These are phyloP conservation scores for Dreissena rostriformis DNA, from an alignment of 1,140 invertebrate species.

Conservation along the genomic window DNA sequence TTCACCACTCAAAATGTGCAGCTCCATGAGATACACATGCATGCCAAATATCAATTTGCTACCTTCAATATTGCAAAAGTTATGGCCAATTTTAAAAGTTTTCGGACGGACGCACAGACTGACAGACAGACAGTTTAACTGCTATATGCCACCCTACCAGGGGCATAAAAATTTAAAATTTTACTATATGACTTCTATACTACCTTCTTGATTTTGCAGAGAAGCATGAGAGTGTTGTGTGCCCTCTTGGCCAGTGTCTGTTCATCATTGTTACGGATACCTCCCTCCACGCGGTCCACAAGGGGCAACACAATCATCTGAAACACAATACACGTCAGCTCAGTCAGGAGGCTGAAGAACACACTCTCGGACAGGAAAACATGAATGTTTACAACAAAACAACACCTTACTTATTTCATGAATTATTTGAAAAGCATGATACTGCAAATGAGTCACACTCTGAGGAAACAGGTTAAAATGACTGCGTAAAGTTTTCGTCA, in stretches of 20 bases:
- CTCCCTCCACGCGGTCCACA: constrained; percentile 15
- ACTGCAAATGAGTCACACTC: no score
- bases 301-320: constrained; percentile 28
- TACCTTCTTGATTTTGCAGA: constrained; percentile 38
- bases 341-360: background rate
- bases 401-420: background rate
- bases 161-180: no score
- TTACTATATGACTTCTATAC: background rate
- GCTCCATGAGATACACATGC: no score
- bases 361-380: background rate
- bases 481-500: no score
- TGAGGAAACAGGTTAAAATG: no score
- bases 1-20: no score
- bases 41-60: no score
- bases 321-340: background rate
- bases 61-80: no score
- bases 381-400: background rate
- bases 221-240: background rate
- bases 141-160: no score
- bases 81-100: no score
- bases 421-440: background rate
- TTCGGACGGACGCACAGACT: no score
- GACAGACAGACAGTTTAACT: no score
- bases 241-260: constrained; percentile 19
- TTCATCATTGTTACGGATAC: background rate